These are phyloP conservation scores for Ceyx cyanopectus DNA, from an alignment of 2,113 vertebrate species.

Conservation along the genomic window DNA sequence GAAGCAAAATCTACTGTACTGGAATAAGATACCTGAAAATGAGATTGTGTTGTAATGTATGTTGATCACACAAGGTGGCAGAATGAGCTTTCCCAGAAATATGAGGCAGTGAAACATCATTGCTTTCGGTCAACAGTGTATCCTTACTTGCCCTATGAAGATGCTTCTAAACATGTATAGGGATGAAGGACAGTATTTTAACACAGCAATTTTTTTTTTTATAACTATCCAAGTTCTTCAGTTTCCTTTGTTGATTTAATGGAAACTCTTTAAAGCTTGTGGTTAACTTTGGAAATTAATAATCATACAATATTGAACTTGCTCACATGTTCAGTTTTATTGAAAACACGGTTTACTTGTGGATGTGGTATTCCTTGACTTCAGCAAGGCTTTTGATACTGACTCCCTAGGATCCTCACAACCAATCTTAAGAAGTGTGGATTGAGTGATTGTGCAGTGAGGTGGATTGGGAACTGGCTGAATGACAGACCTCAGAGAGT, in stretches of 20 bases:
- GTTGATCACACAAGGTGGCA: slow-evolving; percentile 82
- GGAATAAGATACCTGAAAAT: slow-evolving; percentile 19
- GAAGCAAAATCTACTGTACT: background rate
- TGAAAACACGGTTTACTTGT: slow-evolving; percentile 53
- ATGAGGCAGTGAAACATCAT: background rate
- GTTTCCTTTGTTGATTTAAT: slow-evolving; percentile 54
- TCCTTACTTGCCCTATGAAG: slow-evolving; percentile 4
- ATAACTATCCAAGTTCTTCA: slow-evolving; percentile 29
- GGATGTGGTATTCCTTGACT: no score
- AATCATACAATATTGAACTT: background rate
- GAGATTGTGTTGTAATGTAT: slow-evolving; percentile 74
- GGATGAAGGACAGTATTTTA: slow-evolving; percentile 11
- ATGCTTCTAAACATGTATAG: slow-evolving; percentile 1
- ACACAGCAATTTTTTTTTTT: slow-evolving; percentile 19
- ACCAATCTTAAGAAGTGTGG: no score
- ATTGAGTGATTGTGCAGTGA: no score
- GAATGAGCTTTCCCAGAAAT: slow-evolving; percentile 66
- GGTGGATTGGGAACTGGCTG: no score
- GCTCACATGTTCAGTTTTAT: slow-evolving; percentile 58
- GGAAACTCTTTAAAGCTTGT: slow-evolving; percentile 48
- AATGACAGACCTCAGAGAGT: no score
- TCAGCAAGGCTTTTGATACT: no score
- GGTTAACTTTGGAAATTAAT: slow-evolving; percentile 53
- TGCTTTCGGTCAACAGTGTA: background rate
- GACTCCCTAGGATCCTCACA: no score